Percentiles rank a stretch among this genome's conserved stretches.
Conservation (phyloP, 2,113 vertebrate genomes). For the Rana temporaria region DNA sequence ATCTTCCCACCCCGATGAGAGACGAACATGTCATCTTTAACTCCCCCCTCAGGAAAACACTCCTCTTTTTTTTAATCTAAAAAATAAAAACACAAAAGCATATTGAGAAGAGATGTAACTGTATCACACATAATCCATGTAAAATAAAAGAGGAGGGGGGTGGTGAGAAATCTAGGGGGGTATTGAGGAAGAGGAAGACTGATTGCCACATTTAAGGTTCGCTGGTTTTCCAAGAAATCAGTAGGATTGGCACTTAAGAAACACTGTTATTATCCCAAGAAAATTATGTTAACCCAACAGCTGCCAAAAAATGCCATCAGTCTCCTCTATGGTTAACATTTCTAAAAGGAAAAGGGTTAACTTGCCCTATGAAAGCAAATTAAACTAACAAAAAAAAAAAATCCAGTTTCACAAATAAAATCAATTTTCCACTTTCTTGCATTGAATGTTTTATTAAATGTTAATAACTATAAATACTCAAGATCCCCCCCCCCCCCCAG, state of each 20-base stretch:
- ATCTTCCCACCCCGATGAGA: conserved; percentile 60
- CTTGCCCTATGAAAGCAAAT: not conserved
- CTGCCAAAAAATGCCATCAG: conserved; percentile 4
- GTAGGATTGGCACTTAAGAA: not conserved
- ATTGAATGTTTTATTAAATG: not conserved
- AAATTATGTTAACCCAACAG: not conserved
- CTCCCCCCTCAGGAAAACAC: conserved; percentile 54
- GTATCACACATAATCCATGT: conserved; percentile 59
- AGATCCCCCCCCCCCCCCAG: not conserved
- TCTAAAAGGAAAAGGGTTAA: conserved; percentile 29
- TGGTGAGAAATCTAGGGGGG: not conserved
- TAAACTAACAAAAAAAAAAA: not conserved
- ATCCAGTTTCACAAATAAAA: not conserved
- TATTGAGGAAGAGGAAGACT: not conserved
- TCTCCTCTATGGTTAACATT: not conserved
- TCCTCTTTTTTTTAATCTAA: conserved; percentile 51
- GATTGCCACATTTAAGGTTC: conserved; percentile 57
- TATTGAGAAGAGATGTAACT: conserved; percentile 57
- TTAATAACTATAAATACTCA: conserved; percentile 51
- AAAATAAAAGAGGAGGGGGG: not conserved
- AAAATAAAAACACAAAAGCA: conserved; percentile 65
- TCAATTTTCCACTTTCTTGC: not conserved
- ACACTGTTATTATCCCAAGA: not conserved
- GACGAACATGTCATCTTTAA: conserved; percentile 65
- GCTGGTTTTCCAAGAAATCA: not conserved